Evolutionary conservation across 2,113 vertebrate species (phyloP).

Genomic region (Xiphophorus hellerii): DNA sequence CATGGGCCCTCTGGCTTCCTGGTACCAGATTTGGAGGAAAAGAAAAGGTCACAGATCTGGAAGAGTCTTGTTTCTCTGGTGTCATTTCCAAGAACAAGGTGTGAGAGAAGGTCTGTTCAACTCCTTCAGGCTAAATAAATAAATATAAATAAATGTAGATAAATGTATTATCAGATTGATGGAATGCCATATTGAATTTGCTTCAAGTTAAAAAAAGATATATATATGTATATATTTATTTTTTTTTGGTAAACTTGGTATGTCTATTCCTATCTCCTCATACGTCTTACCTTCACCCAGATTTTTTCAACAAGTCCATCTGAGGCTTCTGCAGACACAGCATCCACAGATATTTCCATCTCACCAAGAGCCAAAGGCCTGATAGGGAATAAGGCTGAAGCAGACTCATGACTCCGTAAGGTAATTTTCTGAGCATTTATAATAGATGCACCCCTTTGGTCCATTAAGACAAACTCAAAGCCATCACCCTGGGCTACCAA

Average conservation of each 20-base stretch:
- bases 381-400: slow-evolving; percentile 81
- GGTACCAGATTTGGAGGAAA: slow-evolving; percentile 84
- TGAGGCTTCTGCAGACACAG: slow-evolving; percentile 78
- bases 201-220: neutral
- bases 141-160: slow-evolving; percentile 15
- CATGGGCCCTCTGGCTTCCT: slow-evolving; percentile 83
- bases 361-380: slow-evolving; percentile 81
- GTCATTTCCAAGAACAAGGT: slow-evolving; percentile 84
- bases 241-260: neutral
- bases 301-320: slow-evolving; percentile 81
- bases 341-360: slow-evolving; percentile 84
- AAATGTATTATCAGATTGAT: slow-evolving; percentile 17
- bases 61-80: slow-evolving; percentile 34
- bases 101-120: slow-evolving; percentile 83
- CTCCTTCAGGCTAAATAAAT: slow-evolving; percentile 84
- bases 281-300: slow-evolving; percentile 86
- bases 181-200: neutral
- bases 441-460: slow-evolving; percentile 70
- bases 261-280: neutral
- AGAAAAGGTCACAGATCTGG: slow-evolving; percentile 79
- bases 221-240: neutral
- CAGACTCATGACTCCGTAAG: slow-evolving; percentile 78
- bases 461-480: slow-evolving; percentile 82
- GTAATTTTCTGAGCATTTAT: slow-evolving; percentile 72
- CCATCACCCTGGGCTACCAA: slow-evolving; percentile 77